Evolutionary conservation across 2,113 vertebrate species (phyloP).

Genomic region (Dendropsophus ebraccatus): DNA sequence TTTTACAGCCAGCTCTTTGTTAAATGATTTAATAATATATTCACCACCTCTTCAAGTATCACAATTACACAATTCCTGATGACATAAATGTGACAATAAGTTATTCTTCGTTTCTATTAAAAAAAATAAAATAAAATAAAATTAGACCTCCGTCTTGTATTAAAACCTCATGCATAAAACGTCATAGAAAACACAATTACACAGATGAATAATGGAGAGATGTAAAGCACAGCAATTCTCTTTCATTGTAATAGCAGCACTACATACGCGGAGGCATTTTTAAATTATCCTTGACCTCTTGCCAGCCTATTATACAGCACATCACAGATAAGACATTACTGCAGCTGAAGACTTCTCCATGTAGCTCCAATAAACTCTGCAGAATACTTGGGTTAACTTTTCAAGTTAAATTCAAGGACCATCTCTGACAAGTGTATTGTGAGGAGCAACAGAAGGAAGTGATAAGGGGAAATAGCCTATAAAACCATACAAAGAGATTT

Average conservation of each 20-base stretch:
- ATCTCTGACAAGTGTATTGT: slow-evolving; percentile 42
- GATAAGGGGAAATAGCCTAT: slow-evolving; percentile 39
- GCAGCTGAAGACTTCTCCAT: slow-evolving; percentile 21
- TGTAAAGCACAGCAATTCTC: slow-evolving; percentile 33
- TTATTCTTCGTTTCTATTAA: background rate
- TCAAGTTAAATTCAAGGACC: slow-evolving; percentile 47
- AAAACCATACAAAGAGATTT: slow-evolving; percentile 29
- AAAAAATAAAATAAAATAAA: no score
- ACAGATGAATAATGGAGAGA: slow-evolving; percentile 22
- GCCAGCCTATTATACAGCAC: slow-evolving; percentile 48
- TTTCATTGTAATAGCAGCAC: slow-evolving; percentile 34
- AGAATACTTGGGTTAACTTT: slow-evolving; percentile 31
- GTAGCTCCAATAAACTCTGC: background rate
- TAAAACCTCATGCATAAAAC: slow-evolving; percentile 1
- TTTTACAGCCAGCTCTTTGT: background rate
- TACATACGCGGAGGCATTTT: slow-evolving; percentile 28
- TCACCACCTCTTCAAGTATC: background rate
- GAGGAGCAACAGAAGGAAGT: background rate
- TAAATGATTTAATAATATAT: slow-evolving; percentile 14
- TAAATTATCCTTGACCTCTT: slow-evolving; percentile 47
- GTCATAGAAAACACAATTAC: slow-evolving; percentile 26
- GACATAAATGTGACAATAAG: slow-evolving; percentile 20
- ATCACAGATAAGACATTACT: slow-evolving; percentile 43
- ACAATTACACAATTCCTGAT: slow-evolving; percentile 1
- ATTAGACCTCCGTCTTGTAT: background rate